Base-by-base conservation (phyloP, 2,888 invertebrate genomes). In the Agonopterix arenella region DNA sequence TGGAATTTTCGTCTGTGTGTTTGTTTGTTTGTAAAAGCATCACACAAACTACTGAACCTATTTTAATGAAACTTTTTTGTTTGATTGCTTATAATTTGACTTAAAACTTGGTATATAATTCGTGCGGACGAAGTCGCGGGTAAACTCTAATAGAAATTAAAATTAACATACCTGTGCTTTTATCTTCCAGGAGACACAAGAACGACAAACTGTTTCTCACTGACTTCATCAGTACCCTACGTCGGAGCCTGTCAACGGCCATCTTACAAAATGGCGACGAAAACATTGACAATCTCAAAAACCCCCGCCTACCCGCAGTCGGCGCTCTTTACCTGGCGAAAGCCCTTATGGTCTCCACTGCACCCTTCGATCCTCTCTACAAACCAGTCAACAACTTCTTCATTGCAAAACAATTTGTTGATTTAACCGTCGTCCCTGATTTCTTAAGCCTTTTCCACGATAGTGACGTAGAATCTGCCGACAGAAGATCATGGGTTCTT, bases 401-500 rank as follows among this genome's bases (percentile, higher is more conserved):
- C 40, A 91, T 94, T 65, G 93, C 95, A 1, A 97, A 96, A 75
- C 93, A 94, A 9, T 90, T 91, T 8, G 90, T 97, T 11, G 93
- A 97, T 69, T 84, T 97, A 11, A 90, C 91, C 10, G 91, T 93
- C 2, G 93, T 98, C n/a, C 98, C 98, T 0, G 97, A 98, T 72
- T 93, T 97, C 67, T 92, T 96, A 53, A 93, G 94, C 48, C 91
- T 97, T 40, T 94, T 97, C 68, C 94, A 96, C 70, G 96, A 95
- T 55, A 91, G 93, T 8, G 94, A 95, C 50, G 89, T 95, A 0
- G 91, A 94, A 60, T 90, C 92, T 49, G 89, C 90, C 13, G 90
- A 91, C 0, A 93, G 96, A 63, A 90, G 95, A 44, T 81, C 89
- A 28, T 98, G 97, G 93, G 93, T 97, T 38, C 81, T 98, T 8